phyloP scores from a whole-genome alignment of 2,888 invertebrate species.

The Agrotis segetum region DNA sequence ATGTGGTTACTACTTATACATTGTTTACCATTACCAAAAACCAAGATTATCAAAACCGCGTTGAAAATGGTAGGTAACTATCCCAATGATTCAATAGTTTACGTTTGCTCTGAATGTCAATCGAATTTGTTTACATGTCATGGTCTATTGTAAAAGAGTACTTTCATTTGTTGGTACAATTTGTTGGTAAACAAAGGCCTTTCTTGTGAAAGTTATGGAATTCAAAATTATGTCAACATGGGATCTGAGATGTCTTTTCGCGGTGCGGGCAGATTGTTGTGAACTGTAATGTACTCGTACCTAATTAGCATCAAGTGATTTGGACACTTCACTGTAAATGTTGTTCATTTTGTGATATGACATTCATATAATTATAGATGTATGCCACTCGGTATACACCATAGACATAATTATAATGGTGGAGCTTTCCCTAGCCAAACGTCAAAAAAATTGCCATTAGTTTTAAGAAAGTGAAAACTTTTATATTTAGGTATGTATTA shows the following conservation, averaged over 20 bases:
- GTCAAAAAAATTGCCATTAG: no score
- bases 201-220: constrained; percentile 49
- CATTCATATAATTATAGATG: no score
- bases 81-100: constrained; percentile 20
- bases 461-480: no score
- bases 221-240: constrained; percentile 41
- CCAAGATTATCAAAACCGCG: neutral
- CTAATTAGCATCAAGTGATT: no score
- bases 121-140: constrained; percentile 53
- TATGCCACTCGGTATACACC: no score
- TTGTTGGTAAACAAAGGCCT: constrained; percentile 56
- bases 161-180: constrained; percentile 43
- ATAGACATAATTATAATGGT: no score
- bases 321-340: no score
- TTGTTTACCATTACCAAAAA: neutral
- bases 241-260: constrained; percentile 31
- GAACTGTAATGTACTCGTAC: neutral
- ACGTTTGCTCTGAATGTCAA: constrained; percentile 22
- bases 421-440: no score
- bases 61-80: constrained; percentile 6
- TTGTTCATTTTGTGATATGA: no score
- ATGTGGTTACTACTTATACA: no score
- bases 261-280: neutral
- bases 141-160: constrained; percentile 46
- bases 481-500: no score